These are phyloP conservation scores for Graphium colonna DNA, from an alignment of 2,888 invertebrate species.

Conservation along the genomic window DNA sequence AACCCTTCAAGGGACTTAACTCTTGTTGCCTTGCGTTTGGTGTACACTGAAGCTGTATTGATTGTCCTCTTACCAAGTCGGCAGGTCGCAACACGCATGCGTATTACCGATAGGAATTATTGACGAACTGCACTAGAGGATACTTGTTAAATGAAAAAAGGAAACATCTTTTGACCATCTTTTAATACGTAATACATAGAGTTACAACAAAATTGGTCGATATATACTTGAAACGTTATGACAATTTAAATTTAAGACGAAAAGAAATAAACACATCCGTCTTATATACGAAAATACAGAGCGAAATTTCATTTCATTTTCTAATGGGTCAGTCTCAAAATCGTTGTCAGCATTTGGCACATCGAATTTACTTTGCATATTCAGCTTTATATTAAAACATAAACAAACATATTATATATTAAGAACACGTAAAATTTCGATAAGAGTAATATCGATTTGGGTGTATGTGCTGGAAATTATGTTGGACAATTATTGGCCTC, in stretches of 20 bases:
- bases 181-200: constrained; percentile 51
- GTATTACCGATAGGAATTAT: constrained; percentile 39
- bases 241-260: constrained; percentile 20
- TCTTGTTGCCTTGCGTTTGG: constrained; percentile 43
- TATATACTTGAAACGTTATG: constrained; percentile 19
- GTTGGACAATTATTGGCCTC: constrained; percentile 47
- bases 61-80: constrained; percentile 42
- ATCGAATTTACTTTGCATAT: constrained; percentile 26
- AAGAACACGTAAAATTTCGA: not conserved
- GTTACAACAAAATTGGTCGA: constrained; percentile 48
- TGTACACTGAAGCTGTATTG: constrained; percentile 53
- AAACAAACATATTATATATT: not conserved
- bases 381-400: constrained; percentile 7
- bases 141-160: constrained; percentile 47
- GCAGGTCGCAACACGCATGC: constrained; percentile 54
- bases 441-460: too few relatives aligned
- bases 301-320: constrained; percentile 64
- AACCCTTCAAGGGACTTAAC: constrained; percentile 52
- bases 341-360: constrained; percentile 61
- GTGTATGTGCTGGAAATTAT: not conserved
- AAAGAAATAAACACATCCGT: constrained; percentile 13
- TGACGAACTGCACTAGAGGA: constrained; percentile 29
- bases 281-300: constrained; percentile 68
- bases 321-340: constrained; percentile 68
- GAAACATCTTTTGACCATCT: not conserved